These are phyloP conservation scores for Rhipidura dahli DNA, from an alignment of 2,113 vertebrate genomes.

Conservation along the genomic window DNA sequence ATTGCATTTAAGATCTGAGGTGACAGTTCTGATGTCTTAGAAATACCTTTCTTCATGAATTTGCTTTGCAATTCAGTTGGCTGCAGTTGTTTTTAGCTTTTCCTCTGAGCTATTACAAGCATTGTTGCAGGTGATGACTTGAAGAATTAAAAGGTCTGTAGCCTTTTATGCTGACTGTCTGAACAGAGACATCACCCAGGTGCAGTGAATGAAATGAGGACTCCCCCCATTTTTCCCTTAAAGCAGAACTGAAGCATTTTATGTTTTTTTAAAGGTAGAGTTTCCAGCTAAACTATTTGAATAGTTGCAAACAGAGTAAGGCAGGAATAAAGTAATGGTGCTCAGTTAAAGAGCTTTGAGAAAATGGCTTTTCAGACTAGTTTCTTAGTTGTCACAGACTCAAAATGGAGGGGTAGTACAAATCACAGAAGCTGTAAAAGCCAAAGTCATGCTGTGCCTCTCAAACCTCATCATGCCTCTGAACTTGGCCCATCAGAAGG, in stretches of 20 bases:
- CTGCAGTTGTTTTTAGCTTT: background rate
- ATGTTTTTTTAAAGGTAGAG: background rate
- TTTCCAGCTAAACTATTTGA: background rate
- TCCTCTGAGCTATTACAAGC: background rate
- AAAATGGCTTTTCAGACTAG: background rate
- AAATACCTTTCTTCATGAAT: background rate
- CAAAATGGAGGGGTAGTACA: background rate
- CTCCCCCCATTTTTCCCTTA: background rate
- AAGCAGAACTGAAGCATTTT: background rate
- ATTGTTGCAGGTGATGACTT: background rate
- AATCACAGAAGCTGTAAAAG: background rate
- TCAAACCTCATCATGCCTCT: background rate
- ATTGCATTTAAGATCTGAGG: background rate
- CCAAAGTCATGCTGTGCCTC: background rate
- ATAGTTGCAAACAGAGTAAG: background rate
- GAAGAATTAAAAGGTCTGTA: constrained; percentile 14
- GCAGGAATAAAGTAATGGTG: background rate
- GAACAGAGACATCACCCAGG: background rate
- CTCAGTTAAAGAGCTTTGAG: background rate
- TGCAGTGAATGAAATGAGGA: background rate
- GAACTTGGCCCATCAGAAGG: background rate
- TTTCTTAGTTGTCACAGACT: background rate
- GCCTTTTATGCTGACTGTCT: background rate
- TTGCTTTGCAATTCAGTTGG: constrained; percentile 20
- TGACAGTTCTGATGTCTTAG: background rate